Percentiles rank a stretch among this genome's conserved stretches.
phyloP scores from a whole-genome alignment of 64 coral and sea anemone genomes.

The Dendronephthya gigantea region DNA sequence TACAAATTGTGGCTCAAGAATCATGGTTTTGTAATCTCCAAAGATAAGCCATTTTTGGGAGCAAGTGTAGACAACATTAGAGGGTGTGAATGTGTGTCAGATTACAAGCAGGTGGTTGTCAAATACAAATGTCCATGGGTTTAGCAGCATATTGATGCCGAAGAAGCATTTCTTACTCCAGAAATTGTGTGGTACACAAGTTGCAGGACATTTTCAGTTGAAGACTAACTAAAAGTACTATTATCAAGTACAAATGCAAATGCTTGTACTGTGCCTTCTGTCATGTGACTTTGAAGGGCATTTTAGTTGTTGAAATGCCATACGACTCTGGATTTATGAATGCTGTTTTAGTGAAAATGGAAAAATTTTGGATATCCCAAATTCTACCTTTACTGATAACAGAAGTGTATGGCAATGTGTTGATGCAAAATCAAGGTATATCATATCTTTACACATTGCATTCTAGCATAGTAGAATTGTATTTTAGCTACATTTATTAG shows the following conservation, averaged over 20 bases:
- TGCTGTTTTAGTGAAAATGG: background rate
- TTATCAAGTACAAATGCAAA: slow-evolving; percentile 1
- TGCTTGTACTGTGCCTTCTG: background rate
- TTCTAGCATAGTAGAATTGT: no score
- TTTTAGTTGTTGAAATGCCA: background rate
- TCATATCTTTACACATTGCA: no score
- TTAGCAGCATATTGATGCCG: background rate
- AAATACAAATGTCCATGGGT: slow-evolving; percentile 5
- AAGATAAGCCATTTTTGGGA: background rate
- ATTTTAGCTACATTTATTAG: no score
- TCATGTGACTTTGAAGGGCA: slow-evolving; percentile 2
- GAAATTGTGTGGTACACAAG: background rate
- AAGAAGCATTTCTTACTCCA: background rate
- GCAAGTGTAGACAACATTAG: background rate
- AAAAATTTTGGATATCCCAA: background rate
- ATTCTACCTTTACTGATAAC: background rate
- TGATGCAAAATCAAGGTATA: no score
- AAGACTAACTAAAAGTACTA: background rate
- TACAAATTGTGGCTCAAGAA: background rate
- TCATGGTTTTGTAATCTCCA: background rate
- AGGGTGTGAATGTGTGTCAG: background rate
- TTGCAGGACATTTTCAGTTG: background rate
- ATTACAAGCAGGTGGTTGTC: background rate
- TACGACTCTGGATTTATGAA: background rate
- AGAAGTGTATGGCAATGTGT: background rate